Percentiles rank a stretch among this genome's conserved stretches.
These are phyloP conservation scores for Episyrphus balteatus DNA, from an alignment of 1,140 invertebrate genomes.

Conservation along the genomic window DNA sequence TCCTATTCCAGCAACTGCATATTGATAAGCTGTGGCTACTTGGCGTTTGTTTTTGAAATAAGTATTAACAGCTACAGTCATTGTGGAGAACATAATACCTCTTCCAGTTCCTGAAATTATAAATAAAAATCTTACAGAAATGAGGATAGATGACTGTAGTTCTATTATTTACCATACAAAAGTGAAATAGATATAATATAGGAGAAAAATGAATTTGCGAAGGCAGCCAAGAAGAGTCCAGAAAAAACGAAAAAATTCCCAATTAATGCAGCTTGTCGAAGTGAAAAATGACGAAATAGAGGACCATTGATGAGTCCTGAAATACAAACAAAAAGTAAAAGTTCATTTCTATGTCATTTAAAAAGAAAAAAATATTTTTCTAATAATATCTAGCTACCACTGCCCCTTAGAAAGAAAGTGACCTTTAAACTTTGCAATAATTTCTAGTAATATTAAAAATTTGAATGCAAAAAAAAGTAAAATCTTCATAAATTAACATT, in stretches of 20 bases:
- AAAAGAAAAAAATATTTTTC: too few species aligned
- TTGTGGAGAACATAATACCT: slow-evolving; percentile 47
- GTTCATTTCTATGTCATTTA: too few species aligned
- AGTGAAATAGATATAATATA: slow-evolving; percentile 45
- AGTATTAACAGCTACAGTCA: slow-evolving; percentile 46
- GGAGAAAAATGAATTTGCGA: slow-evolving; percentile 40
- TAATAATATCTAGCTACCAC: too few species aligned
- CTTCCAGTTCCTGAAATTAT: slow-evolving; percentile 41
- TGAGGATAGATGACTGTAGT: neutral
- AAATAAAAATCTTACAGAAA: neutral
- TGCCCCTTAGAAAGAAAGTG: too few species aligned
- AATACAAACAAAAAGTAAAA: too few species aligned
- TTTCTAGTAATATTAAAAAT: too few species aligned
- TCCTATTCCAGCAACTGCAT: slow-evolving; percentile 46
- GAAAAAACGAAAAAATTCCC: slow-evolving; percentile 40
- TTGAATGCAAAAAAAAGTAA: too few species aligned
- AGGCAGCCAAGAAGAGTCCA: slow-evolving; percentile 40
- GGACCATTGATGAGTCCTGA: slow-evolving; percentile 49
- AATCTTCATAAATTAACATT: too few species aligned
- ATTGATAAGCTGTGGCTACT: slow-evolving; percentile 46
- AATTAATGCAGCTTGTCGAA: slow-evolving; percentile 43
- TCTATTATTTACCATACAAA: slow-evolving; percentile 36
- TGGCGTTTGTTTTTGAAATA: slow-evolving; percentile 46
- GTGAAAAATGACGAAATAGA: slow-evolving; percentile 45
- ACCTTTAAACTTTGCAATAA: too few species aligned